A percentile compares a stretch with the other conserved stretches of the same genome.
These are phyloP conservation scores for Amazona finschi DNA, from an alignment of 2,797 vertebrate genomes.

Conservation along the genomic window DNA sequence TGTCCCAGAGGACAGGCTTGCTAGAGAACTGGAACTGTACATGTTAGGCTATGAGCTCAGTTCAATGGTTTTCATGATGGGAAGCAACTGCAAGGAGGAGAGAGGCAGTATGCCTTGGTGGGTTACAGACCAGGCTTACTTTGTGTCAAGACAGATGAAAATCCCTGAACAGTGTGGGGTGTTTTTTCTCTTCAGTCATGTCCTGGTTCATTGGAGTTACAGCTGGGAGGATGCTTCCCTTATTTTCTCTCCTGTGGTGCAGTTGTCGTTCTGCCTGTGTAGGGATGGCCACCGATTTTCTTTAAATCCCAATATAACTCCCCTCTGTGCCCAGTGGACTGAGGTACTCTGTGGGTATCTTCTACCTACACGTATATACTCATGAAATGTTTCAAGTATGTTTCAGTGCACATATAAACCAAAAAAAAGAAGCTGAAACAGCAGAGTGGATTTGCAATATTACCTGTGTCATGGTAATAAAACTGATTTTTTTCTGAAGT, in stretches of 20 bases:
- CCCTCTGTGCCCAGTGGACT: not conserved
- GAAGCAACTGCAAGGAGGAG: not conserved
- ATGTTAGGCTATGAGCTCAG: not conserved
- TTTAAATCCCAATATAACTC: not conserved
- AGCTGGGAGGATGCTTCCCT: not conserved
- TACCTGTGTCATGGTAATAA: not conserved
- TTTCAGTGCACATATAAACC: not conserved
- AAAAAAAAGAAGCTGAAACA: not conserved
- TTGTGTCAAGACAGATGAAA: not conserved
- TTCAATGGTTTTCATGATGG: not conserved
- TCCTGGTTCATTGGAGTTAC: not conserved
- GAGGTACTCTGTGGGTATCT: not conserved
- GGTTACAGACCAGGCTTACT: not conserved
- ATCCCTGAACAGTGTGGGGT: not conserved
- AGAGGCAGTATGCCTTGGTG: not conserved
- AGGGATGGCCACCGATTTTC: not conserved
- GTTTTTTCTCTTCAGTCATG: not conserved
- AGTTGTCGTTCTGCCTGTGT: not conserved
- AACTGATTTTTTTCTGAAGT: not conserved
- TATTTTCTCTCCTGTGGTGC: not conserved
- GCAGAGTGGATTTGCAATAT: not conserved
- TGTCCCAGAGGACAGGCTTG: not conserved
- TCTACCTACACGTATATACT: rapidly evolving
- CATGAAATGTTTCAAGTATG: not conserved
- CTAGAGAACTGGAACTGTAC: not conserved